Percentiles rank a stretch among this genome's conserved stretches.
phyloP scores from a whole-genome alignment of 2,113 vertebrate genomes.

The Mus musculus region DNA sequence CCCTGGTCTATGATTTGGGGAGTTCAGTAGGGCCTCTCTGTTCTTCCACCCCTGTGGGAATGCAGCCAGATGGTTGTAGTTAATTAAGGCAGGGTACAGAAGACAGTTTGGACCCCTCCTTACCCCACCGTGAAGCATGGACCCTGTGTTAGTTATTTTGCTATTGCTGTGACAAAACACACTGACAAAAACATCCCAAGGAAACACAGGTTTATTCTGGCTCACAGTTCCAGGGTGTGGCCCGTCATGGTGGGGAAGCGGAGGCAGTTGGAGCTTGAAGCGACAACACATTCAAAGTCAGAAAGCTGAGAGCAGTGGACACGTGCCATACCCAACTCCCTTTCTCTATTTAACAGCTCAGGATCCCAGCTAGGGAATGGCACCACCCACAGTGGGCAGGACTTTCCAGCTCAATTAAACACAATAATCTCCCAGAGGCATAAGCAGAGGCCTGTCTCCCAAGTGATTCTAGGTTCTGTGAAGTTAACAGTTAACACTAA shows the following conservation, averaged over 20 bases:
- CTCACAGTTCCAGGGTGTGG: not conserved
- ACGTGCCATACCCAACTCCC: not conserved
- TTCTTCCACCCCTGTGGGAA: not conserved
- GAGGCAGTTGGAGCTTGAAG: not conserved
- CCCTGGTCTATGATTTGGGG: not conserved
- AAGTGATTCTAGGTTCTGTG: not conserved
- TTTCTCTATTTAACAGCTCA: not conserved
- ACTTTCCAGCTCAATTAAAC: not conserved
- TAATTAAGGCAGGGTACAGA: not conserved
- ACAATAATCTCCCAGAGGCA: no score
- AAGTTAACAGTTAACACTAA: not conserved
- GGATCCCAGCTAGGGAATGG: not conserved
- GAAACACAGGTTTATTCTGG: not conserved
- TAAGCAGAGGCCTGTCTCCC: not conserved
- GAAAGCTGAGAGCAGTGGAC: not conserved
- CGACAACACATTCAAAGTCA: not conserved
- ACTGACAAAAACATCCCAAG: no score
- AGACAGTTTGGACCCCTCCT: not conserved
- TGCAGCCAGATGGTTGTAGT: not conserved
- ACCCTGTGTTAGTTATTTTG: not conserved
- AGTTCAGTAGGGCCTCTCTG: not conserved
- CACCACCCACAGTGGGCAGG: not conserved
- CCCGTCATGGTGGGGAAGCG: not conserved
- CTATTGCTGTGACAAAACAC: not conserved
- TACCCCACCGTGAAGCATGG: fast-evolving